A percentile compares a stretch with the other conserved stretches of the same genome.
Conservation (phyloP, 2,888 invertebrate genomes). For the Onthophagus sagittarius region DNA sequence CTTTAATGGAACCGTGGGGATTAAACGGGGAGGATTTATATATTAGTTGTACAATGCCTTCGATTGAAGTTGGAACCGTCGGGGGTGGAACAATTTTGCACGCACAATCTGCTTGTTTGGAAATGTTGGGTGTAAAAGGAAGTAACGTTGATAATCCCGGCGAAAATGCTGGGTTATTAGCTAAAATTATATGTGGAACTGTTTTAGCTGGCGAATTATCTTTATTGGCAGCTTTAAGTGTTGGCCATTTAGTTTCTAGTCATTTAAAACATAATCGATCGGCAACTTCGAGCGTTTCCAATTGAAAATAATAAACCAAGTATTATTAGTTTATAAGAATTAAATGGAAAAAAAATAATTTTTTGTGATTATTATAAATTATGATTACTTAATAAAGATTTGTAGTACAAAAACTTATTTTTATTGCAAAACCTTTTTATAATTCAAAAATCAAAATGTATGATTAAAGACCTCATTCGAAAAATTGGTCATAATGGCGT, state of each 20-base stretch:
- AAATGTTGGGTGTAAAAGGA: constrained; percentile 80
- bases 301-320: background rate
- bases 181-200: constrained; percentile 87
- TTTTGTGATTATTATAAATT: background rate
- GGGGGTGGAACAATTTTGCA: constrained; percentile 93
- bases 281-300: constrained; percentile 5
- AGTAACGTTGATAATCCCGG: constrained; percentile 72
- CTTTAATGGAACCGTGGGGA: constrained; percentile 85
- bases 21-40: constrained; percentile 77
- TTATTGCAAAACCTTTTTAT: background rate
- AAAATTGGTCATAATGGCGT: too few species aligned
- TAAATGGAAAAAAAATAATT: background rate
- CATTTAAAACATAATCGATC: constrained; percentile 84
- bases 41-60: constrained; percentile 96
- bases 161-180: constrained; percentile 82
- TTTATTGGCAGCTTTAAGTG: constrained; percentile 92
- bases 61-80: constrained; percentile 85
- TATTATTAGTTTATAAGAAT: background rate
- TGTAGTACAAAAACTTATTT: constrained; percentile 4
- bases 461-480: too few species aligned
- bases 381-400: constrained; percentile 5
- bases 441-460: too few species aligned
- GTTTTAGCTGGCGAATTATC: constrained; percentile 97
- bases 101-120: constrained; percentile 86
- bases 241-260: constrained; percentile 92